Evolutionary conservation across 2,113 vertebrate species (phyloP).

Genomic region (Aptenodytes patagonicus): DNA sequence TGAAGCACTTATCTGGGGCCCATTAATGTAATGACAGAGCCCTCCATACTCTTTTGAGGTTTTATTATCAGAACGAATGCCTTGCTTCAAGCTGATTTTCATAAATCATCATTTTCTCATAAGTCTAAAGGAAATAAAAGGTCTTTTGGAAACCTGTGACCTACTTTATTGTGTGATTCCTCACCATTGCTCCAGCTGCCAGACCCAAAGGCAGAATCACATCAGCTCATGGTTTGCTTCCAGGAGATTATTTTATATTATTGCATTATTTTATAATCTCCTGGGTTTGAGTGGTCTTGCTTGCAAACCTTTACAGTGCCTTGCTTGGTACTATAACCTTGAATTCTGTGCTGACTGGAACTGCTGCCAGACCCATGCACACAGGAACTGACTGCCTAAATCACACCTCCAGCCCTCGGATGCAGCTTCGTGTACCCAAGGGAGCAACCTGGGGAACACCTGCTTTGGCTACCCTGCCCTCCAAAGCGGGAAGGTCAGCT

Average conservation of each 20-base stretch:
- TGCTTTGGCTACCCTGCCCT: neutral
- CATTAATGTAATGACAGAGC: conserved; percentile 43
- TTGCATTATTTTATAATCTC: conserved; percentile 7
- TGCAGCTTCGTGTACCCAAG: neutral
- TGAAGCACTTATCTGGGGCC: conserved; percentile 38
- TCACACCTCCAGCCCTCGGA: neutral
- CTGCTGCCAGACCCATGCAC: neutral
- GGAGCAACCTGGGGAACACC: neutral
- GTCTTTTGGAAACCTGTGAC: neutral
- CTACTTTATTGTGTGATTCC: neutral
- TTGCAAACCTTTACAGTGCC: neutral
- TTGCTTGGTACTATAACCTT: neutral
- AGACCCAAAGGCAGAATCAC: neutral
- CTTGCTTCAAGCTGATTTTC: conserved; percentile 42
- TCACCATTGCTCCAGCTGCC: neutral
- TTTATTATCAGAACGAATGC: conserved; percentile 37
- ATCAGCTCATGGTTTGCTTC: neutral
- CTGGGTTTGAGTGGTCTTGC: neutral
- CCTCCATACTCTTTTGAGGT: neutral
- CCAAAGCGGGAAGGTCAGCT: neutral
- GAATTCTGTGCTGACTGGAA: neutral
- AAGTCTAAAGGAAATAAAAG: neutral
- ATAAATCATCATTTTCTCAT: conserved; percentile 42
- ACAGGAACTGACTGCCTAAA: neutral
- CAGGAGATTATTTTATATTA: conserved; percentile 22